Base-by-base conservation (phyloP, 1,140 invertebrate species). In the Aphidius ervi region DNA sequence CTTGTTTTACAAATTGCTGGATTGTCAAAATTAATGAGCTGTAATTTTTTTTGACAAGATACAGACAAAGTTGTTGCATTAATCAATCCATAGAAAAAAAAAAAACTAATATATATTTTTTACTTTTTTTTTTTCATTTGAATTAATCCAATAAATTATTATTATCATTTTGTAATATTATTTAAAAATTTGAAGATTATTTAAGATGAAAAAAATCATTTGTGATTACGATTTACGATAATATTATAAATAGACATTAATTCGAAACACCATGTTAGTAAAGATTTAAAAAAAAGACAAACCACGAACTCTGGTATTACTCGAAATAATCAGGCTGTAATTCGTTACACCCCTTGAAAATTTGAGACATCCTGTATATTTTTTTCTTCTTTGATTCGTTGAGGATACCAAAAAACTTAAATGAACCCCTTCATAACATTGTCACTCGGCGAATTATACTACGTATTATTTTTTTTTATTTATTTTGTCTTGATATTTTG, bases 201-300 rank as follows among this genome's bases (percentile, higher is more conserved):
- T 10, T 9, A 52, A 39, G 6, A 52, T 2, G 7, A 39, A 37
- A 50, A n/a, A 9, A 9, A 9, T n/a, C 43, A 10, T 45, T 10
- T 45, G 4, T n/a, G 4, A 8, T 46, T n/a, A n/a, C 8, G 45
- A 46, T 46, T 9, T 8, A 8, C n/a, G 45, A 46, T 8, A n/a
- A n/a, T 46, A 8, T 46, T 46, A n/a, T n/a, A 37, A 39, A 52
- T 39, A 39, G n/a, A 40, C 6, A 9, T 39, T 52, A 39, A 52
- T 52, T 52, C 23, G 49, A 52, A 39, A 52, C 49, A 39, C 6
- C 49, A 23, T 37, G 49, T 52, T 52, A 52, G 49, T 23, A 7
- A 9, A 20, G 1, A 16, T 48, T 7, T 5, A 20, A 9, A 20
- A 16, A 20, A 16, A 8, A 46, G 4, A 31, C 4, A 31, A 31